Percentiles rank a stretch among this genome's conserved stretches.
Evolutionary conservation across 1,140 invertebrate species (phyloP).

Genomic region (Triops cancriformis): DNA sequence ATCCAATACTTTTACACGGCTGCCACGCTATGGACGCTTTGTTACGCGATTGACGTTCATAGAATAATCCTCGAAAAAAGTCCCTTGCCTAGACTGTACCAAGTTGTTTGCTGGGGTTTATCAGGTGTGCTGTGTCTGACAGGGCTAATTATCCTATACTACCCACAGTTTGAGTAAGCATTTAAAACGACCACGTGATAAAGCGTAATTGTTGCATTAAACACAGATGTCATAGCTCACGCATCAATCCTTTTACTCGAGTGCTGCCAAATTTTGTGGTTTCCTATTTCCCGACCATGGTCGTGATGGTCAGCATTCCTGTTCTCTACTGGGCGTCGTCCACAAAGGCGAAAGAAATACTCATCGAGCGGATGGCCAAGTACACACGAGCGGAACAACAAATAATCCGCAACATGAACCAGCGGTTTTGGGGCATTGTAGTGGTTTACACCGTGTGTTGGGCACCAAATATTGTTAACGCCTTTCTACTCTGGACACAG

Average conservation of each 20-base stretch:
- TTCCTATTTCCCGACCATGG: slow-evolving; percentile 59
- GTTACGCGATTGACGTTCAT: slow-evolving; percentile 70
- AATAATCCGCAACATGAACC: slow-evolving; percentile 55
- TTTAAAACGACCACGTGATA: too few species aligned
- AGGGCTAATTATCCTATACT: slow-evolving; percentile 61
- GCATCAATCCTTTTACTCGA: slow-evolving; percentile 50
- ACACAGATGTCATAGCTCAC: slow-evolving; percentile 59
- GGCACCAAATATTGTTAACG: slow-evolving; percentile 69
- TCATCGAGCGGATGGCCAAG: slow-evolving; percentile 30
- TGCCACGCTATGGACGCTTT: slow-evolving; percentile 74
- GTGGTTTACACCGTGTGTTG: slow-evolving; percentile 70
- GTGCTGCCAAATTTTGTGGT: slow-evolving; percentile 68
- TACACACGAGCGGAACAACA: slow-evolving; percentile 51
- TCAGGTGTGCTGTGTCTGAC: slow-evolving; percentile 56
- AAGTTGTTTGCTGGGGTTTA: slow-evolving; percentile 57
- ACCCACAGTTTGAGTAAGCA: slow-evolving; percentile 65
- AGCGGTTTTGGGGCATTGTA: slow-evolving; percentile 68
- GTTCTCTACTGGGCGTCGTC: slow-evolving; percentile 57
- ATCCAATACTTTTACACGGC: slow-evolving; percentile 76
- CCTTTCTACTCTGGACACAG: slow-evolving; percentile 60
- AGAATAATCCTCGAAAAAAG: slow-evolving; percentile 52
- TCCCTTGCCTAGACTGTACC: slow-evolving; percentile 50
- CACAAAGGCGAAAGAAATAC: slow-evolving; percentile 32
- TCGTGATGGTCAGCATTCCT: slow-evolving; percentile 67
- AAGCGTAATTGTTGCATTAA: too few species aligned